Evolutionary conservation across 1,140 invertebrate genomes (phyloP).

Genomic region (Euwallacea similis): DNA sequence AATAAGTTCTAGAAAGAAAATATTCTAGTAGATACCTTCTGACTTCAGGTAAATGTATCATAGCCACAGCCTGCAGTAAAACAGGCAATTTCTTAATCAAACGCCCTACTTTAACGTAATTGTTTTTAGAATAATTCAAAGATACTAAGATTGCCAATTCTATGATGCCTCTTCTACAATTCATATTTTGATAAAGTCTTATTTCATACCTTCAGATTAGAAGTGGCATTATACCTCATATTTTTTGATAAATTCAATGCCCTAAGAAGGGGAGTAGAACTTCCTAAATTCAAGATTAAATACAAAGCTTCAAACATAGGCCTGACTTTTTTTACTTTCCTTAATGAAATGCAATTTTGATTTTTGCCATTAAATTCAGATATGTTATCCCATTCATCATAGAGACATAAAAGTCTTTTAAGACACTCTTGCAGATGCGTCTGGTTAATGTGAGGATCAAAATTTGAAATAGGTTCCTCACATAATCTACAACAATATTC

Average conservation of each 20-base stretch:
- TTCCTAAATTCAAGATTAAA: conserved; percentile 61
- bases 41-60: conserved; percentile 56
- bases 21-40: conserved; percentile 53
- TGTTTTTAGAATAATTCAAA: conserved; percentile 56
- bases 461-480: conserved; percentile 55
- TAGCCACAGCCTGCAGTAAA: conserved; percentile 55
- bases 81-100: conserved; percentile 55
- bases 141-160: conserved; percentile 52
- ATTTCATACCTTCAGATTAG: no score
- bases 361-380: conserved; percentile 1
- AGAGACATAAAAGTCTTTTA: conserved; percentile 59
- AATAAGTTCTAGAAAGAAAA: conserved; percentile 37
- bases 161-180: conserved; percentile 43
- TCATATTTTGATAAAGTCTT: no score
- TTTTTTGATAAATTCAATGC: conserved; percentile 52
- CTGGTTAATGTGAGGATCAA: conserved; percentile 62
- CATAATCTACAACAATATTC: conserved; percentile 56
- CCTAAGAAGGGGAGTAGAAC: conserved; percentile 57
- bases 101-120: conserved; percentile 57
- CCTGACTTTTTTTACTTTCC: conserved; percentile 40
- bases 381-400: conserved; percentile 56
- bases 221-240: conserved; percentile 46
- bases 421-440: conserved; percentile 64
- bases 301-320: conserved; percentile 61
- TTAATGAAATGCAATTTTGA: background rate